phyloP scores from a whole-genome alignment of 2,888 invertebrate genomes.

The Liposcelis brunnea region DNA sequence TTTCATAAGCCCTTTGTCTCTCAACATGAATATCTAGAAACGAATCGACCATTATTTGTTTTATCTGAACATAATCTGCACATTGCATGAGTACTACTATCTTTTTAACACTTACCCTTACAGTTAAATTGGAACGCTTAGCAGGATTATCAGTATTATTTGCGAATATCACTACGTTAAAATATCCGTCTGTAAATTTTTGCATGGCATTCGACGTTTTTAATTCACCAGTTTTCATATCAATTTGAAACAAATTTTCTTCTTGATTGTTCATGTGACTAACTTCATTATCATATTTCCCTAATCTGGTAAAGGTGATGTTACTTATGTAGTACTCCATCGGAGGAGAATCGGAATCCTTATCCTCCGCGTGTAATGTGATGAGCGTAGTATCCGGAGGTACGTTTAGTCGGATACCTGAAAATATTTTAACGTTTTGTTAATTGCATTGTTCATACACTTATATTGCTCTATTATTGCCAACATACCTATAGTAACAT shows the following conservation, averaged over 20 bases:
- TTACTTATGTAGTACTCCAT: slow-evolving; percentile 44
- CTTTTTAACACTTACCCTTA: slow-evolving; percentile 28
- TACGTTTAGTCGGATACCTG: slow-evolving; percentile 51
- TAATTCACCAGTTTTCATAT: slow-evolving; percentile 51
- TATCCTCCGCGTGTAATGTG: slow-evolving; percentile 46
- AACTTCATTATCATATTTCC: slow-evolving; percentile 22
- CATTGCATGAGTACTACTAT: too few species aligned
- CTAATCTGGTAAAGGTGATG: slow-evolving; percentile 34
- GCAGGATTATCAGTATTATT: slow-evolving; percentile 20
- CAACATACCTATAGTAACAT: slow-evolving; percentile 37
- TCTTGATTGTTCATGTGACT: too few species aligned
- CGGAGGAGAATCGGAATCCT: slow-evolving; percentile 45
- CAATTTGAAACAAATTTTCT: slow-evolving; percentile 36
- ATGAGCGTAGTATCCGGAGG: slow-evolving; percentile 53
- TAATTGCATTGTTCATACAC: too few species aligned
- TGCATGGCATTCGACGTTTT: slow-evolving; percentile 48
- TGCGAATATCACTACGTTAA: slow-evolving; percentile 27
- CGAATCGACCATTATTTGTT: too few species aligned
- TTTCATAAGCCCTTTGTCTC: slow-evolving; percentile 53
- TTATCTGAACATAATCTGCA: too few species aligned
- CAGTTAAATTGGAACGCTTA: slow-evolving; percentile 22
- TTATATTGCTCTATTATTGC: too few species aligned
- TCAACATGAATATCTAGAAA: slow-evolving; percentile 46
- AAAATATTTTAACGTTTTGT: not conserved
- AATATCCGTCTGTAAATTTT: slow-evolving; percentile 46